A percentile compares a stretch with the other conserved stretches of the same genome.
Conservation (phyloP, 2,797 vertebrate species). For the Mormyrus hasselquistii region DNA sequence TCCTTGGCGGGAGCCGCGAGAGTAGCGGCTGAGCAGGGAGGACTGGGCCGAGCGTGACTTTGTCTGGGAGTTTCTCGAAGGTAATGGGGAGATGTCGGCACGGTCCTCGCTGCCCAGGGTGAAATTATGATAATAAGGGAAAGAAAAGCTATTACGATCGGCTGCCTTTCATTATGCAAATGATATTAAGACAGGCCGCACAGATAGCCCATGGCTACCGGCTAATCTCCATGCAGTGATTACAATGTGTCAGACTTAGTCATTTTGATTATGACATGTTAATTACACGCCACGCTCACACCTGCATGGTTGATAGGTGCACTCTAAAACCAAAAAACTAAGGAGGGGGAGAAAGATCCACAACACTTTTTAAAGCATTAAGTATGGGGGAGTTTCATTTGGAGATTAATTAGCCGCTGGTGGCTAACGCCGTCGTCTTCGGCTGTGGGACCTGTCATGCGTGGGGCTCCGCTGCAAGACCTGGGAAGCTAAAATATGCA, state of each 20-base stretch:
- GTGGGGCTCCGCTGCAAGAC: not conserved
- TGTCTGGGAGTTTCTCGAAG: constrained; percentile 65
- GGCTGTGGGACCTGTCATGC: not conserved
- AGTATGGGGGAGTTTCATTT: constrained; percentile 32
- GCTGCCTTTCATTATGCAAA: constrained; percentile 99
- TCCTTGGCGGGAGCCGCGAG: not conserved
- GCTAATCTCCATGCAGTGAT: constrained; percentile 98
- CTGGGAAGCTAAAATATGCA: not conserved
- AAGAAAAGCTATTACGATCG: constrained; percentile 97
- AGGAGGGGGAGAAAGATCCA: constrained; percentile 21
- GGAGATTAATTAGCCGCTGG: constrained; percentile 38
- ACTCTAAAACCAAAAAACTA: constrained; percentile 70
- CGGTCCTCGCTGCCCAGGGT: constrained; percentile 88
- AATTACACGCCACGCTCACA: constrained; percentile 96
- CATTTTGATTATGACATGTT: constrained; percentile 99
- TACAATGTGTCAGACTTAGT: constrained; percentile 98
- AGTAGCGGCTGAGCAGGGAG: constrained; percentile 16
- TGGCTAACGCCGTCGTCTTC: constrained; percentile 16
- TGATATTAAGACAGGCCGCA: constrained; percentile 95
- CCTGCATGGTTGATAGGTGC: constrained; percentile 84
- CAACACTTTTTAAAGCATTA: constrained; percentile 36
- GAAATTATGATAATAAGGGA: constrained; percentile 99
- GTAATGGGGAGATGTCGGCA: constrained; percentile 78
- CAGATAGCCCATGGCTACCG: constrained; percentile 81
- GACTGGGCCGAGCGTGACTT: constrained; percentile 61